Evolutionary conservation across 2,888 invertebrate genomes (phyloP), one percentile per base, ranked within the genome.

Genomic region (Seira sanloemensis): DNA sequence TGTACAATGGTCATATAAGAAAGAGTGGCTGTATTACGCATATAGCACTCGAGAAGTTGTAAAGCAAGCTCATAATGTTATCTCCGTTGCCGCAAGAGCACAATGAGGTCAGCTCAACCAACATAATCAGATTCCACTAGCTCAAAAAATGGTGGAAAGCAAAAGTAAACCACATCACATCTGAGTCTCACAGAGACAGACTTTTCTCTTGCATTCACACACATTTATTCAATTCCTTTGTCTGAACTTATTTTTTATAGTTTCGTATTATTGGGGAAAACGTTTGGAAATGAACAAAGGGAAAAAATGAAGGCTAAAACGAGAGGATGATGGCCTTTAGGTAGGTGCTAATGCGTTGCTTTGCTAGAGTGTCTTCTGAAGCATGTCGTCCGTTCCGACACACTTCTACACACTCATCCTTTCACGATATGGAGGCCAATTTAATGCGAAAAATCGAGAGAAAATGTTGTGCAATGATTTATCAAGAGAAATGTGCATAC

Each of bases 121-220:
- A 7, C 50, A 23, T 71, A 78, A 71, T 78, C 78, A 78, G 78
- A 78, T 78, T 71, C 72, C 66, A 78, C 24, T 72, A 23, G 78
- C 65, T 66, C 69, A 72, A 72, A 37, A 72, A 72, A n/a, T n/a
- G n/a, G 50, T 72, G 25, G 78, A 78, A 72, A 72, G 78, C 27
- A 78, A 72, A n/a, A 18, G 72, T 66, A 72, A 72, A 72, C 78
- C 78, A 50, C 72, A 78, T 66, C 26, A 72, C 65, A 72, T 69
- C 58, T 62, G 16, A 62, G 62, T 62, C 23, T 18, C 24, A 66
- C 37, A 37, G n/a, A n/a, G n/a, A n/a, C n/a, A n/a, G n/a, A n/a
- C n/a, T n/a, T n/a, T n/a, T n/a, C 37, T 37, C 37, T 37, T 4
- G 37, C 4, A 12, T 12, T 37, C 37, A 37, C n/a, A n/a, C 37